Conservation (phyloP, 1,140 invertebrate species). For the Eupristina koningsbergeri region DNA sequence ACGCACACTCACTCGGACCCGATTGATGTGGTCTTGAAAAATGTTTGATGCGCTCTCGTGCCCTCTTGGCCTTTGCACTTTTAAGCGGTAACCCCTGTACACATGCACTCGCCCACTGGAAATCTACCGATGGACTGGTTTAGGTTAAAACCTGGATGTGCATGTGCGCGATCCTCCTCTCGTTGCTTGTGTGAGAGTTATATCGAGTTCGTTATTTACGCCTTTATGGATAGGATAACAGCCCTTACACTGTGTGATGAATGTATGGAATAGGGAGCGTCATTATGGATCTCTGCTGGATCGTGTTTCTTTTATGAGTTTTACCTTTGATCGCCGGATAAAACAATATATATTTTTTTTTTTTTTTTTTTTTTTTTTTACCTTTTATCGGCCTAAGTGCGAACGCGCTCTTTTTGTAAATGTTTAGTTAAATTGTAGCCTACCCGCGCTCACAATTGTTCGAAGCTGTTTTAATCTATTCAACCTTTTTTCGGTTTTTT, state of each 20-base stretch:
- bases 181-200: not conserved
- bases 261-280: not conserved
- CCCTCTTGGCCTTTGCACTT: not conserved
- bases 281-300: not conserved
- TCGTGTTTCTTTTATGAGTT: not conserved
- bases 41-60: conserved; percentile 22
- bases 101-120: not conserved
- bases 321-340: not conserved
- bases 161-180: not conserved
- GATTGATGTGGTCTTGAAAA: conserved; percentile 39
- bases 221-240: not conserved
- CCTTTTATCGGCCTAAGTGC: not conserved
- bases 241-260: no score
- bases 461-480: not conserved
- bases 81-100: not conserved
- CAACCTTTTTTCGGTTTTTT: no score
- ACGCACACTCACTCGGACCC: conserved; percentile 25
- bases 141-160: not conserved
- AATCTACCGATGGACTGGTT: conserved; percentile 17
- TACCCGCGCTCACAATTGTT: not conserved
- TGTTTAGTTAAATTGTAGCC: not conserved
- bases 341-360: no score
- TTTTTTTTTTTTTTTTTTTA: no score
- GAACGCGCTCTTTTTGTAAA: not conserved
- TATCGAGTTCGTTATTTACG: conserved; percentile 21